Base-by-base conservation (phyloP, 2,888 invertebrate genomes). In the Caenorhabditis becei region DNA sequence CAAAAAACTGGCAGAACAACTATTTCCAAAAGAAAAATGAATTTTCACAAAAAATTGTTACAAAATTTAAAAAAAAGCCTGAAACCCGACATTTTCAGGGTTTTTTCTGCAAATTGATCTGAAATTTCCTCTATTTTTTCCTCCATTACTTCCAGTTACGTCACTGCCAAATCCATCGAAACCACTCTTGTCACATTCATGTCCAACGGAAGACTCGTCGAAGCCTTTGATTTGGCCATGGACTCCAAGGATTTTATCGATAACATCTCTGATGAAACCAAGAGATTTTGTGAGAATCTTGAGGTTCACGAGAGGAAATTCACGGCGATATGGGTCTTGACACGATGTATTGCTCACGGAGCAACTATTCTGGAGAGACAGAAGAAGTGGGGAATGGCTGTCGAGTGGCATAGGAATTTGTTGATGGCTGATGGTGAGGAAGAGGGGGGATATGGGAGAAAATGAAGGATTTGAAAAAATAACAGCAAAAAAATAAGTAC, bases 261-360 rank as follows among this genome's bases (percentile, higher is more conserved):
- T 4, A 58, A 54, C 10, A 56, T 66, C 41, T 32, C 53, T 5
- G 49, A 24, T 0, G 53, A 41, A 2, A 28, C 65, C 8, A 79
- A 72, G 51, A 5, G 18, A 28, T 69, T 62, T 24, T 77, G 51
- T 16, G 47, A 67, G 7, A 16, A 49, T 1, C 92, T 92, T 88
- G 94, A 94, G 0, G 82, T 87, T 0, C 94, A 93, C 92, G 91
- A 94, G 23, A 92, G 93, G 7, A 92, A 92, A 32, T 95, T 93
- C 90, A 94, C 94, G 0, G 93, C 94, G 0, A 92, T 93, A 0
- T 92, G 92, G 71, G 91, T 93, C 3, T 91, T 92, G 67, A 87
- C 91, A 1, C 91, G 93, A 47, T 89, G 92, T 53, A 83, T 92
- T 23, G 91, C 75, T 8, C 89, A 91, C 65, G 92, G 92, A 18